Evolutionary conservation across 2,888 invertebrate genomes (phyloP).

Genomic region (Hyposoter didymator): DNA sequence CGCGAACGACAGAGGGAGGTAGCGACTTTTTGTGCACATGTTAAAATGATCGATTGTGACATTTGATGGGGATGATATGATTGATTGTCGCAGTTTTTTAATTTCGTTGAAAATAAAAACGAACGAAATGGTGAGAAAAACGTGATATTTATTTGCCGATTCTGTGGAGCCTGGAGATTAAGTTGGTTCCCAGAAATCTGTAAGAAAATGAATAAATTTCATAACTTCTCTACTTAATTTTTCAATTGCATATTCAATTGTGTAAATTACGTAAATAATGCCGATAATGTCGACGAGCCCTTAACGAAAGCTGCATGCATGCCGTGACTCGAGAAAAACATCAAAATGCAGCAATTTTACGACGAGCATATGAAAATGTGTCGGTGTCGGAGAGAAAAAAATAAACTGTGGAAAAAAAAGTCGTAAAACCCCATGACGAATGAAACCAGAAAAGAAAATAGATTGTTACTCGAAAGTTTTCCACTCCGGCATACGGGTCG

Average conservation of each 20-base stretch:
- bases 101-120: background rate
- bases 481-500: background rate
- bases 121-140: background rate
- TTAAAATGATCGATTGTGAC: background rate
- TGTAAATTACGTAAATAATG: constrained; percentile 5
- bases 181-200: background rate
- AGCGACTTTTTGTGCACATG: background rate
- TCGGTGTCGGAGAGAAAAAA: constrained; percentile 12
- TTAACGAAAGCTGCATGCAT: background rate
- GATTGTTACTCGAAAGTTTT: background rate
- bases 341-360: constrained; percentile 32
- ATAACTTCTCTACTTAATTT: background rate
- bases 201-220: background rate
- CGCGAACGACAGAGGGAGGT: background rate
- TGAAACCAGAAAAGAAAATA: background rate
- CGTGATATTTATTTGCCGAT: background rate
- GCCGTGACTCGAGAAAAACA: constrained; percentile 12
- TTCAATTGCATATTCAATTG: background rate
- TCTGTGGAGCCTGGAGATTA: background rate
- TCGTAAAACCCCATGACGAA: background rate
- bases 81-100: background rate
- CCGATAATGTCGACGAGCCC: constrained; percentile 52
- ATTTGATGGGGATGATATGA: background rate
- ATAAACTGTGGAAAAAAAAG: background rate
- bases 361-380: constrained; percentile 46